Conservation (phyloP, 1,140 invertebrate species). For the Sinella curviseta region DNA sequence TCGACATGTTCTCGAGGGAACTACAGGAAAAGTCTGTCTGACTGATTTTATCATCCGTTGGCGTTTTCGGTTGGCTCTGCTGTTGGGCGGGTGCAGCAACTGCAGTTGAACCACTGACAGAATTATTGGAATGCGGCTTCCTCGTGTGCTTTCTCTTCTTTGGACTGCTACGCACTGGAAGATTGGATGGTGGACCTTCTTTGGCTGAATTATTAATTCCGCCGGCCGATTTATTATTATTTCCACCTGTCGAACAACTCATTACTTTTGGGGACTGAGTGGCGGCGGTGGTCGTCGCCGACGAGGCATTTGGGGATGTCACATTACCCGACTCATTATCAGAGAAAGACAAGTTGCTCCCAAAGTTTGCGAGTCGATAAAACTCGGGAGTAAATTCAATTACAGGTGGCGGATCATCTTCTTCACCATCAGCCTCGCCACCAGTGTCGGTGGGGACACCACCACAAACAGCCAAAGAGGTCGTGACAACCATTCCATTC, state of each 20-base stretch:
- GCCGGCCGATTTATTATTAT: neutral
- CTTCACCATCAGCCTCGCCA: slow-evolving; percentile 15
- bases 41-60: slow-evolving; percentile 48
- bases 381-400: slow-evolving; percentile 48
- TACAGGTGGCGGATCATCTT: slow-evolving; percentile 24
- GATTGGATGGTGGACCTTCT: neutral
- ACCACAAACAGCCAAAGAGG: neutral
- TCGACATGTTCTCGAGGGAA: slow-evolving; percentile 44
- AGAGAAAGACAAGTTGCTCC: slow-evolving; percentile 43
- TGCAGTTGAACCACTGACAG: neutral
- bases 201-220: neutral
- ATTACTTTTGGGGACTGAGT: neutral
- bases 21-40: slow-evolving; percentile 46
- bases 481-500: slow-evolving; percentile 19
- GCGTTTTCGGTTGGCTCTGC: neutral
- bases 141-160: slow-evolving; percentile 7
- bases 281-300: neutral
- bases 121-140: neutral
- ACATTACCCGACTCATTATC: slow-evolving; percentile 37
- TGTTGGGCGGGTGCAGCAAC: neutral
- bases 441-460: neutral
- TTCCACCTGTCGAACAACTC: slow-evolving; percentile 1
- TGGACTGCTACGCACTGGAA: neutral
- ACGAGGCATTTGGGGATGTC: slow-evolving; percentile 26
- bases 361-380: slow-evolving; percentile 48